Conservation (phyloP, 2,797 vertebrate genomes). For the Spizella passerina region DNA sequence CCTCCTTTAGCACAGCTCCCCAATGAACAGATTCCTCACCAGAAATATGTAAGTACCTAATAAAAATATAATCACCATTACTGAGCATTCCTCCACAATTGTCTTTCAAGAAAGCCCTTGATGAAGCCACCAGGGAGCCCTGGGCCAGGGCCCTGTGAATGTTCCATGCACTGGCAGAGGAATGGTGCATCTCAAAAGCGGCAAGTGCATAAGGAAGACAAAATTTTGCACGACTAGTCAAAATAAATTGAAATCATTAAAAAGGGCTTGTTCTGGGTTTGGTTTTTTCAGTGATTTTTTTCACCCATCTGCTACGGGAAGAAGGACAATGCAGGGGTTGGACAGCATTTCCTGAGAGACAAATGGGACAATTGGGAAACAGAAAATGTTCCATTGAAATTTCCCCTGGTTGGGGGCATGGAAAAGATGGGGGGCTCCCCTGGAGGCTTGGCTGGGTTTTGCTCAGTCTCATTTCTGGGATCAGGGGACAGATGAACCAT, state of each 20-base stretch:
- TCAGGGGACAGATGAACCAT: neutral
- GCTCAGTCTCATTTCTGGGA: fast-evolving
- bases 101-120: neutral
- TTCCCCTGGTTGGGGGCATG: neutral
- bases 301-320: neutral
- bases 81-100: neutral
- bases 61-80: neutral
- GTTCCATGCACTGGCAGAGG: neutral
- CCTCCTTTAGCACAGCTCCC: neutral
- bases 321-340: neutral
- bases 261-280: neutral
- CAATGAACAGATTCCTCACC: neutral
- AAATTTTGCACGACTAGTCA: neutral
- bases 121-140: neutral
- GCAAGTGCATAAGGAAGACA: neutral
- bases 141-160: neutral
- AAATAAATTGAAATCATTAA: neutral
- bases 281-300: neutral
- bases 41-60: neutral
- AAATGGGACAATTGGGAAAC: neutral
- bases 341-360: neutral
- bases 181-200: neutral
- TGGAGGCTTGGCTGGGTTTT: neutral
- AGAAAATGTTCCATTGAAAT: neutral
- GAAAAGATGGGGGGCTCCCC: neutral